phyloP scores from a whole-genome alignment of 1,140 invertebrate species.

The Orius laevigatus region DNA sequence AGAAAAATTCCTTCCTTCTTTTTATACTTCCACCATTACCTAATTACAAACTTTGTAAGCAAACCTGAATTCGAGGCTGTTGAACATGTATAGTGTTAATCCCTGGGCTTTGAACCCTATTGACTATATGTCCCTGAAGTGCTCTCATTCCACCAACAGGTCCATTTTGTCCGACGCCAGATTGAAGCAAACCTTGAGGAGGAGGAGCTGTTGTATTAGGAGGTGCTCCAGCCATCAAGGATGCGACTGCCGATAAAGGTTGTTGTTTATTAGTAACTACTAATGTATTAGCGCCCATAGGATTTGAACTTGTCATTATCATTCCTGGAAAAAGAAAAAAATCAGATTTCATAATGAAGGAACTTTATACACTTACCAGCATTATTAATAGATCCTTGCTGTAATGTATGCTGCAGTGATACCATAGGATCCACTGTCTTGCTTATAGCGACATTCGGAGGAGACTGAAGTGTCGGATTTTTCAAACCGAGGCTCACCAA shows the following conservation, averaged over 20 bases:
- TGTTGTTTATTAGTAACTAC: conserved; percentile 52
- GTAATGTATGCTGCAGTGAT: conserved; percentile 22
- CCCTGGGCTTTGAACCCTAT: conserved; percentile 22
- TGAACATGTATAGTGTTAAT: conserved; percentile 21
- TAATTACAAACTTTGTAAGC: not conserved
- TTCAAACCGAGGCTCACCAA: conserved; percentile 51
- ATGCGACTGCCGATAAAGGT: conserved; percentile 28
- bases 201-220: conserved; percentile 18
- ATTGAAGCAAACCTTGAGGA: conserved; percentile 27
- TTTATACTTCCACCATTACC: not conserved
- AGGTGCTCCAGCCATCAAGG: conserved; percentile 26
- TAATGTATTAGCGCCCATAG: conserved; percentile 32
- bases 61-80: conserved; percentile 26
- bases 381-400: conserved; percentile 11
- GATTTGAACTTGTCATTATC: conserved; percentile 48
- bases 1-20: not conserved
- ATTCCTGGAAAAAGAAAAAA: conserved; percentile 31
- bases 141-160: conserved; percentile 32
- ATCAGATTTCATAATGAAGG: not conserved
- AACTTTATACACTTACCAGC: conserved; percentile 6
- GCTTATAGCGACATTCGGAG: conserved; percentile 51
- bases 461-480: conserved; percentile 64
- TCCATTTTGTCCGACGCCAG: conserved; percentile 26
- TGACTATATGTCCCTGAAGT: conserved; percentile 20
- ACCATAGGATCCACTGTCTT: conserved; percentile 38